phyloP scores from a whole-genome alignment of 2,797 vertebrate species.

The Amblyopsis hoosieri region DNA sequence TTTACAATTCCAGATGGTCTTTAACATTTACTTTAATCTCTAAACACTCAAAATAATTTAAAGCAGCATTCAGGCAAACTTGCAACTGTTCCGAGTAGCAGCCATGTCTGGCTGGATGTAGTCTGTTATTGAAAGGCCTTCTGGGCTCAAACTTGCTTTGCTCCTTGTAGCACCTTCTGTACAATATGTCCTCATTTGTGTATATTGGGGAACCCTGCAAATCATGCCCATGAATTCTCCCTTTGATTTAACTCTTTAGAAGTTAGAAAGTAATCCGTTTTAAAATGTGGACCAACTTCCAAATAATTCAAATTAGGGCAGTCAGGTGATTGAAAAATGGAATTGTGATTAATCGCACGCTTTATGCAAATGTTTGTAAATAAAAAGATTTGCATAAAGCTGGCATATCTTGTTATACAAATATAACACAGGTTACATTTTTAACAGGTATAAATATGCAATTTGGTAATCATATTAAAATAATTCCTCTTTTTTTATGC shows the following conservation, averaged over 20 bases:
- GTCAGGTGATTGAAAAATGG: no score
- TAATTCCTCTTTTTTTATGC: no score
- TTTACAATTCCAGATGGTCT: no score
- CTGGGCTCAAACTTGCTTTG: not conserved
- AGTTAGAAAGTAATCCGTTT: not conserved
- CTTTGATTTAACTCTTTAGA: not conserved
- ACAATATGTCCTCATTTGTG: slow-evolving; percentile 10
- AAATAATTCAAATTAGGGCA: no score
- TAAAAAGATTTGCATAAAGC: no score
- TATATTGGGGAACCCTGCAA: not conserved
- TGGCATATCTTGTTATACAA: no score
- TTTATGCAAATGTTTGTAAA: no score
- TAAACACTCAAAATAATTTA: not conserved
- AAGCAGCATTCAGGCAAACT: slow-evolving; percentile 14
- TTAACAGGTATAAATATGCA: no score
- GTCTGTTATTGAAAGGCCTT: slow-evolving; percentile 43
- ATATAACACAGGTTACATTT: no score
- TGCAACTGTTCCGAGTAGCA: not conserved
- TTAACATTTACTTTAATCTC: not conserved
- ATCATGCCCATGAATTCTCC: not conserved
- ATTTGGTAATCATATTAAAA: no score
- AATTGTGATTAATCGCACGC: no score
- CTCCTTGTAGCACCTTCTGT: slow-evolving; percentile 12
- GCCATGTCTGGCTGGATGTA: not conserved
- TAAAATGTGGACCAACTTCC: no score